A percentile compares a stretch with the other conserved stretches of the same genome.
Conservation (phyloP, 1,140 invertebrate genomes). For the Vanessa tameamea region DNA sequence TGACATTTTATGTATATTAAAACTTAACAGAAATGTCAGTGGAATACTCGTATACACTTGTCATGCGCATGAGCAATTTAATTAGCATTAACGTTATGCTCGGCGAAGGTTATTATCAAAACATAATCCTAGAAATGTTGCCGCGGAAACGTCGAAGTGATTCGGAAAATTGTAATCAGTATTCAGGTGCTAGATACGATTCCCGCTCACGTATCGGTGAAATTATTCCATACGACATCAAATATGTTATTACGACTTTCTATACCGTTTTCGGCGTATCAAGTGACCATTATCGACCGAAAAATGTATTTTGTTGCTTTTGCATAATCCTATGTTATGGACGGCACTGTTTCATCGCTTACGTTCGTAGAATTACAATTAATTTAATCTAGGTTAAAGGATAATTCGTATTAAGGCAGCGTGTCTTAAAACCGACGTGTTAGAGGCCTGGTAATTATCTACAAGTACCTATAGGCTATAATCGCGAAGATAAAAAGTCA, state of each 20-base stretch:
- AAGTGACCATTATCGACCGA: slow-evolving; percentile 47
- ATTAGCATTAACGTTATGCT: slow-evolving; percentile 19
- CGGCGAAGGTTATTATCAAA: background rate
- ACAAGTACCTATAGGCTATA: background rate
- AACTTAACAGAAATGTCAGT: slow-evolving; percentile 33
- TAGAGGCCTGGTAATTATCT: background rate
- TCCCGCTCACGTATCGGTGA: slow-evolving; percentile 59
- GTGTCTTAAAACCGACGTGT: background rate
- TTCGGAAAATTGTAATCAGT: slow-evolving; percentile 52
- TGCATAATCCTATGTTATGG: slow-evolving; percentile 41
- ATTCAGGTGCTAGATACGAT: slow-evolving; percentile 51
- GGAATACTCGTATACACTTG: slow-evolving; percentile 18
- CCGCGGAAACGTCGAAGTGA: background rate
- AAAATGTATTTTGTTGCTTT: slow-evolving; percentile 44
- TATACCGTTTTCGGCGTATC: slow-evolving; percentile 56
- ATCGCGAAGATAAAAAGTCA: background rate
- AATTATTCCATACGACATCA: slow-evolving; percentile 53
- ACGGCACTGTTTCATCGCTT: slow-evolving; percentile 33
- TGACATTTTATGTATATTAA: slow-evolving; percentile 32
- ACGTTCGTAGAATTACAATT: slow-evolving; percentile 43
- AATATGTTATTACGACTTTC: slow-evolving; percentile 64
- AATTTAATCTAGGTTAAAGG: slow-evolving; percentile 29
- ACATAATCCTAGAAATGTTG: slow-evolving; percentile 1
- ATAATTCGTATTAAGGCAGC: slow-evolving; percentile 14
- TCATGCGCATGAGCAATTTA: slow-evolving; percentile 21